Evolutionary conservation across 2,888 invertebrate species (phyloP).

Genomic region (Ditylenchus weischeri): DNA sequence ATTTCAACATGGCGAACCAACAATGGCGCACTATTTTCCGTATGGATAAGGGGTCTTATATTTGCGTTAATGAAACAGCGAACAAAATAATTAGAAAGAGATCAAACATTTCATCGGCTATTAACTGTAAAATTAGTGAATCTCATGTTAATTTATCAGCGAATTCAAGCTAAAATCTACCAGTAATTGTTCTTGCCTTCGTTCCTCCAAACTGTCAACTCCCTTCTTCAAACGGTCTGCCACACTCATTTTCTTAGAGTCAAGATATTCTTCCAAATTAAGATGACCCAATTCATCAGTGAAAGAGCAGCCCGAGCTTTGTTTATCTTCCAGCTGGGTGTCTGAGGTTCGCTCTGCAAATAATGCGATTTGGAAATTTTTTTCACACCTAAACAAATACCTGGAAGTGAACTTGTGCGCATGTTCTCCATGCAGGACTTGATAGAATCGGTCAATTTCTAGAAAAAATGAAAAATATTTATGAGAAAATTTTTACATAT

Average conservation of each 20-base stretch:
- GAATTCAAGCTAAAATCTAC: neutral
- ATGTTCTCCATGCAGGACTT: neutral
- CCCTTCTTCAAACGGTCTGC: conserved; percentile 21
- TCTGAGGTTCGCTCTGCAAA: neutral
- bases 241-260: conserved; percentile 22
- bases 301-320: conserved; percentile 8
- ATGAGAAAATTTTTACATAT: neutral
- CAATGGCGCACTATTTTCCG: too few species aligned
- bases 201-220: conserved; percentile 10
- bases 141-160: too few species aligned
- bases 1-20: too few species aligned
- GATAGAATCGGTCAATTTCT: conserved; percentile 8
- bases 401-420: neutral
- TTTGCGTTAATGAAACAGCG: too few species aligned
- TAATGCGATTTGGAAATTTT: neutral
- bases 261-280: conserved; percentile 13
- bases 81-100: too few species aligned
- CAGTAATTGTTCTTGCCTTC: conserved; percentile 16
- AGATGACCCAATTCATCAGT: conserved; percentile 5
- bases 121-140: too few species aligned
- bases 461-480: neutral
- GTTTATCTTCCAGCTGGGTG: neutral
- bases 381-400: neutral
- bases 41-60: too few species aligned
- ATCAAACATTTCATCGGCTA: too few species aligned